Percentiles rank a stretch among this genome's conserved stretches.
Conservation (phyloP, 2,113 vertebrate species). For the Dunckerocampus dactyliophorus region DNA sequence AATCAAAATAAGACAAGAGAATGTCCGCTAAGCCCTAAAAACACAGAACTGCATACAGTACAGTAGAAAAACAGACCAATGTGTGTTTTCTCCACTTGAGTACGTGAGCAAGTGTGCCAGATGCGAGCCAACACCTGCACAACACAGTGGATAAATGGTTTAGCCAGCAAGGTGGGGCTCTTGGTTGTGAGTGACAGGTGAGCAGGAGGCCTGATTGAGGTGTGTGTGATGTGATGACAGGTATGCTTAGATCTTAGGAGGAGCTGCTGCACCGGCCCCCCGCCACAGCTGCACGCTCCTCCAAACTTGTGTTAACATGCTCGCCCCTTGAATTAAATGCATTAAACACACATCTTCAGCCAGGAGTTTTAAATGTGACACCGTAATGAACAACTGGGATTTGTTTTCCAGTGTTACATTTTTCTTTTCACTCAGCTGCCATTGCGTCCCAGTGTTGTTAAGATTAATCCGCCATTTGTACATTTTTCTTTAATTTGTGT, state of each 20-base stretch:
- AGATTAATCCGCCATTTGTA: not conserved
- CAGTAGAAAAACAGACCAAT: slow-evolving; percentile 9
- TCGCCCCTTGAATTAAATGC: slow-evolving; percentile 36
- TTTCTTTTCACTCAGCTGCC: not conserved
- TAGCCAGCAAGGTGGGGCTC: slow-evolving; percentile 42
- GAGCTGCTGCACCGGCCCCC: slow-evolving; percentile 37
- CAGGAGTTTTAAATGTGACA: slow-evolving; percentile 26
- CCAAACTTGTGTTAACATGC: slow-evolving; percentile 64
- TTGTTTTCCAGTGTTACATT: not conserved
- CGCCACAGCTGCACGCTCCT: slow-evolving; percentile 57
- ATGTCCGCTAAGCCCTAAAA: slow-evolving; percentile 22
- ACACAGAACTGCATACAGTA: slow-evolving; percentile 30
- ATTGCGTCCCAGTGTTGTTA: not conserved
- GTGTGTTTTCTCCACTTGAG: slow-evolving; percentile 10
- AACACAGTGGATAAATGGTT: slow-evolving; percentile 40
- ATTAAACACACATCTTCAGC: slow-evolving; percentile 13
- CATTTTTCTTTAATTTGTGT: not conserved
- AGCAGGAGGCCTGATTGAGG: slow-evolving; percentile 73
- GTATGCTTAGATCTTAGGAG: slow-evolving; percentile 59
- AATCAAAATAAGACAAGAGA: slow-evolving; percentile 9
- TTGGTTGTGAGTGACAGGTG: slow-evolving; percentile 53
- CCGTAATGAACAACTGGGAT: not conserved
- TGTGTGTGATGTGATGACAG: slow-evolving; percentile 69
- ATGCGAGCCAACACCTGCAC: slow-evolving; percentile 61
- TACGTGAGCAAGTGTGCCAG: slow-evolving; percentile 29